Evolutionary conservation across 2,888 invertebrate species (phyloP).

Genomic region (Agriopis leucophaearia): DNA sequence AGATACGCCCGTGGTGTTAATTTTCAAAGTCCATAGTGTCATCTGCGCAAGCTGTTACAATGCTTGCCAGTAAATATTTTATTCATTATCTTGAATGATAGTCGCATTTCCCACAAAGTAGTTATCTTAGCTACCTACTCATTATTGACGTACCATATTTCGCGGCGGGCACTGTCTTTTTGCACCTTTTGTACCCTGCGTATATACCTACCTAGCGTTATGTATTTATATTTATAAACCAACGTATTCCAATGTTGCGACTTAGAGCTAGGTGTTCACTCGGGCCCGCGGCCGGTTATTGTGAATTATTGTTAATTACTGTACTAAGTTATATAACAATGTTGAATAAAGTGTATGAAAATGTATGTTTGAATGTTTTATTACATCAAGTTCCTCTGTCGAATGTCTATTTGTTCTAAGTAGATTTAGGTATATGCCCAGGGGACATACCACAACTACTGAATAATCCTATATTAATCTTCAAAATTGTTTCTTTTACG

Average conservation of each 20-base stretch:
- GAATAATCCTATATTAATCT: background rate
- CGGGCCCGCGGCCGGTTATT: slow-evolving; percentile 58
- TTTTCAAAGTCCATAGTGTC: no score
- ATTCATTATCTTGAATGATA: no score
- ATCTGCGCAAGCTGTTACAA: no score
- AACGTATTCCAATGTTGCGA: slow-evolving; percentile 49
- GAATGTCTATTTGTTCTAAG: no score
- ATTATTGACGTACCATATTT: background rate
- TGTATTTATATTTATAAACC: slow-evolving; percentile 9
- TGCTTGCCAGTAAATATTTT: no score
- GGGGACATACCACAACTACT: background rate
- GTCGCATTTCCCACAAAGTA: no score
- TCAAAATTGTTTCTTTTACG: no score
- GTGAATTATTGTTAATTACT: slow-evolving; percentile 76
- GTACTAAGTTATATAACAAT: slow-evolving; percentile 78
- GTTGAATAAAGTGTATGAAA: slow-evolving; percentile 81
- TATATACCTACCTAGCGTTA: slow-evolving; percentile 6
- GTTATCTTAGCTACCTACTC: background rate
- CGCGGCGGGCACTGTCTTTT: slow-evolving; percentile 4
- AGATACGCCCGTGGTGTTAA: no score
- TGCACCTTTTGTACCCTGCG: slow-evolving; percentile 20
- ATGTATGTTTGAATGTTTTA: slow-evolving; percentile 9
- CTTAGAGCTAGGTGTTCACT: slow-evolving; percentile 67
- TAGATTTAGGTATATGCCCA: no score
- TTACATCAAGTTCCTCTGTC: no score